Base-by-base conservation (phyloP, 2,888 invertebrate species). In the Julus scanicus region DNA sequence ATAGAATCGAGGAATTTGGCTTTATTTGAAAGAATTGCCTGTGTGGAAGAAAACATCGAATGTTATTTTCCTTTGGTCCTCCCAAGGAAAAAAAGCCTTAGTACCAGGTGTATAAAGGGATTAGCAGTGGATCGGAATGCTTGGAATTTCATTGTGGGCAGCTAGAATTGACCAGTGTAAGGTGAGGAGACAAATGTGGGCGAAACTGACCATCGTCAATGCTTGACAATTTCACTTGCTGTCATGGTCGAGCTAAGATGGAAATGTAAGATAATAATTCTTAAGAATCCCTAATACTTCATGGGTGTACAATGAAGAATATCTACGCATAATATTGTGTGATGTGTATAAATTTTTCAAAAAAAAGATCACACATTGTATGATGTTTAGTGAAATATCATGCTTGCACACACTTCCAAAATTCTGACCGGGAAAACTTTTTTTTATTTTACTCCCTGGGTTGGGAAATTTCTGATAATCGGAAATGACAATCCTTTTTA, bases 1-100 rank as follows among this genome's bases (percentile, higher is more conserved):
- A 53, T 15, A 63, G 63, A 63, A 63, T n/a, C n/a, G 63, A 63
- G 63, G 63, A 63, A 63, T 63, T 63, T 63, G n/a, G 63, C 63
- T 63, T 63, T 63, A 63, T 63, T 63, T 13, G n/a, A 63, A 63
- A 63, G 63, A 63, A 63, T 63, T 63, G 63, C 20, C 20, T 63
- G 63, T 63, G 63, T 20, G 63, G 63, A 63, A 63, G 63, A 63
- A 63, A 63, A 63, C 63, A 63, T 63, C 63, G 20, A 63, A 63
- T 63, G 63, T 63, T 20, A 63, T 63, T 63, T 63, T 63, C 63
- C 63, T 5, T n/a, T 17, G 63, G 63, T 63, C 63, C 63, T 13
- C 11, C 63, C 2, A n/a, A 20, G 3, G 8, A 63, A 48, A 63
- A 63, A 17, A 63, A 63, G n/a, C 63, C 20, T n/a, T n/a, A n/a